A percentile compares a stretch with the other conserved stretches of the same genome.
Conservation (phyloP, 2,113 vertebrate species). For the Xiphophorus couchianus region DNA sequence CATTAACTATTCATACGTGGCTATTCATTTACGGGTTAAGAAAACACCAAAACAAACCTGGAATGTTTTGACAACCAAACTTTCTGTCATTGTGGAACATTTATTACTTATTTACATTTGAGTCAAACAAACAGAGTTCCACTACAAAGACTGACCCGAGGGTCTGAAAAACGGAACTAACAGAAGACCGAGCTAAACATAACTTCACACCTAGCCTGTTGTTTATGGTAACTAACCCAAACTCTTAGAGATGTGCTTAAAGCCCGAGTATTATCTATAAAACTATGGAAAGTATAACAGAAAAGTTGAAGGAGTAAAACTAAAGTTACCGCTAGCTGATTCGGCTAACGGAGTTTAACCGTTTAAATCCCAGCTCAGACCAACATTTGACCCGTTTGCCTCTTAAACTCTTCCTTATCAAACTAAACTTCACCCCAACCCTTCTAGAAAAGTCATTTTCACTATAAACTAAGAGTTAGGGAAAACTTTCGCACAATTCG, state of each 20-base stretch:
- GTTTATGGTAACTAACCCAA: background rate
- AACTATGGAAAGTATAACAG: background rate
- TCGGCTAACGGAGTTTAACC: slow-evolving; percentile 63
- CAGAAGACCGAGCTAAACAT: background rate
- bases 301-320: background rate
- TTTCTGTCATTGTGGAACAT: too few species aligned
- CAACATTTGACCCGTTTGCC: background rate
- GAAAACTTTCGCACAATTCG: background rate
- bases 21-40: too few species aligned
- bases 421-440: background rate
- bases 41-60: too few species aligned
- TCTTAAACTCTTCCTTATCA: background rate
- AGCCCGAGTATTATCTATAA: background rate
- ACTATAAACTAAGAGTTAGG: background rate
- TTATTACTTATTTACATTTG: too few species aligned
- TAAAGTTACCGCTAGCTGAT: slow-evolving; percentile 40
- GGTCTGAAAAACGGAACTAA: slow-evolving; percentile 24
- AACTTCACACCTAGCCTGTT: background rate
- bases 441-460: background rate
- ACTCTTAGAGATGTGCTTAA: background rate
- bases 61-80: too few species aligned
- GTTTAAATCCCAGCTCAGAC: slow-evolving; percentile 62
- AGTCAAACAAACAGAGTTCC: too few species aligned
- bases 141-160: background rate
- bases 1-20: too few species aligned